Evolutionary conservation across 2,113 vertebrate species (phyloP).

Genomic region (Pomatostomus ruficeps): DNA sequence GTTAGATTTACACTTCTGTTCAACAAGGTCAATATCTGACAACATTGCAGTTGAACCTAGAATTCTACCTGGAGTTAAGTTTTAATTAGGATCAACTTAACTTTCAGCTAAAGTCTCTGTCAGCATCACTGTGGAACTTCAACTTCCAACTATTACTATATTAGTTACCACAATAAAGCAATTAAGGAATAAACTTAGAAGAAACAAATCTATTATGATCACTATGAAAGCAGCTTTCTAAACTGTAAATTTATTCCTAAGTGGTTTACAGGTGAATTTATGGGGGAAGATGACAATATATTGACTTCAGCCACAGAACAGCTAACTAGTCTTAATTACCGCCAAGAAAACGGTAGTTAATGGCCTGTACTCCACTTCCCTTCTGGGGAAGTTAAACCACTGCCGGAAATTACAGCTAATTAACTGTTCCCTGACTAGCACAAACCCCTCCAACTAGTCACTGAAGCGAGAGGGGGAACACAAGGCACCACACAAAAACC

Average conservation of each 20-base stretch:
- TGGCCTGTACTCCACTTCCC: neutral
- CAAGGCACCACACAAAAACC: neutral
- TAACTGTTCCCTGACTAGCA: neutral
- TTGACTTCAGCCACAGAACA: neutral
- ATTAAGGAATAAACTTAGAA: neutral
- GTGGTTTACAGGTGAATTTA: neutral
- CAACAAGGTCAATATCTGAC: neutral
- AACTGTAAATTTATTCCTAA: neutral
- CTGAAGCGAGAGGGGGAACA: neutral
- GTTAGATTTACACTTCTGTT: neutral
- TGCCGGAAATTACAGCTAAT: neutral
- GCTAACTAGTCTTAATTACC: slow-evolving; percentile 1
- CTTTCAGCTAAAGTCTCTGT: neutral
- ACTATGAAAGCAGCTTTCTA: neutral
- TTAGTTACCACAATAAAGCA: neutral
- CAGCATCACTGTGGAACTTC: neutral
- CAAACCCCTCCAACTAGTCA: neutral
- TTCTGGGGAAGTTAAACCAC: neutral
- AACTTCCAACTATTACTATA: neutral
- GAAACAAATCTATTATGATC: neutral
- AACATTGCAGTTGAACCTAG: neutral
- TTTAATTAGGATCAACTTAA: neutral
- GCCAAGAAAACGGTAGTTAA: neutral
- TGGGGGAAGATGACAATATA: neutral
- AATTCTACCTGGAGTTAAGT: neutral